These are phyloP conservation scores for Penaeus chinensis DNA, from an alignment of 1,140 invertebrate species.

Conservation along the genomic window DNA sequence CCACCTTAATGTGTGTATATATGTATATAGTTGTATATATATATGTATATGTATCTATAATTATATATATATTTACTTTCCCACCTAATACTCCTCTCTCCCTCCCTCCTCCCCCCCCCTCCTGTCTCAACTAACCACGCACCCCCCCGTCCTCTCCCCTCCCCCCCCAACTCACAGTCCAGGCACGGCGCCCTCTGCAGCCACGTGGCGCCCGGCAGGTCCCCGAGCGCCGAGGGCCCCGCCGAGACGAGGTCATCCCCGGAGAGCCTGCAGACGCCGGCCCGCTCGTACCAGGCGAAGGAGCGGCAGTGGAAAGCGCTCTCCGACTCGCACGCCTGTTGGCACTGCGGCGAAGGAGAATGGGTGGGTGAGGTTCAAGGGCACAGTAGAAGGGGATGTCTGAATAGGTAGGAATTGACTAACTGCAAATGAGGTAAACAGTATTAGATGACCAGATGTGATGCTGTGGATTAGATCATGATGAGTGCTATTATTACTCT, in stretches of 20 bases:
- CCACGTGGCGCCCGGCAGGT: conserved; percentile 68
- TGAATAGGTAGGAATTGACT: conserved; percentile 48
- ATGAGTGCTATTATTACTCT: neutral
- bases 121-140: too few relatives aligned
- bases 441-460: neutral
- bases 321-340: conserved; percentile 68
- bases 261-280: conserved; percentile 68
- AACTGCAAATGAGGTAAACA: neutral
- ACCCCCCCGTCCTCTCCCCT: too few relatives aligned
- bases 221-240: conserved; percentile 68
- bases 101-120: too few relatives aligned
- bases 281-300: conserved; percentile 67
- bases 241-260: conserved; percentile 69
- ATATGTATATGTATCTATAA: too few relatives aligned
- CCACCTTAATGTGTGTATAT: too few relatives aligned
- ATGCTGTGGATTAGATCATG: too few relatives aligned
- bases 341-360: conserved; percentile 36
- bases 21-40: too few relatives aligned
- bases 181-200: conserved; percentile 72
- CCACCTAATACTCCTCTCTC: too few relatives aligned
- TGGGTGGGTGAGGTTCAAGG: neutral
- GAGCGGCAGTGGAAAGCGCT: conserved; percentile 71
- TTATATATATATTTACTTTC: too few relatives aligned
- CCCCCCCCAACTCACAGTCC: conserved; percentile 68
- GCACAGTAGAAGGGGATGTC: conserved; percentile 31